These are phyloP conservation scores for Euphydryas editha DNA, from an alignment of 2,888 invertebrate genomes.

Conservation along the genomic window DNA sequence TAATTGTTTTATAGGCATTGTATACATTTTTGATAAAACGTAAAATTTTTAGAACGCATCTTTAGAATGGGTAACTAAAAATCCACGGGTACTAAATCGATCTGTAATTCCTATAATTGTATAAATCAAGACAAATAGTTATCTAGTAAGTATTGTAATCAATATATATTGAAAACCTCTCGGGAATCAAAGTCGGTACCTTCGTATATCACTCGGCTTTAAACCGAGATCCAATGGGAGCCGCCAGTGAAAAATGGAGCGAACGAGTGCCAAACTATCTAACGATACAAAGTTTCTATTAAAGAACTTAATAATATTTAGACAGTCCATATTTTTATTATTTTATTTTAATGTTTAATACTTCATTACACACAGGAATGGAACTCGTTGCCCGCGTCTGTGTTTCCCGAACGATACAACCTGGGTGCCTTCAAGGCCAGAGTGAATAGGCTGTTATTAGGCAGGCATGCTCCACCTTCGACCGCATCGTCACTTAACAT, in stretches of 20 bases:
- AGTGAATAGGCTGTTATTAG: too few species aligned
- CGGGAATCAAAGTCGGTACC: constrained; percentile 29
- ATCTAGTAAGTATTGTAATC: constrained; percentile 17
- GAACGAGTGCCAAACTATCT: constrained; percentile 17
- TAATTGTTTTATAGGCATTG: too few species aligned
- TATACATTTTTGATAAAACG: too few species aligned
- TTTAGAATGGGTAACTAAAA: not conserved
- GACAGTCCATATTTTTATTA: not conserved
- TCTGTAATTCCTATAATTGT: not conserved
- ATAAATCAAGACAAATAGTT: not conserved
- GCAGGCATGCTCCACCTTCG: too few species aligned
- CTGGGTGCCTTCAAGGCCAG: too few species aligned
- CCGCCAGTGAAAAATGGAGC: constrained; percentile 28
- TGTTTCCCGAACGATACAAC: too few species aligned
- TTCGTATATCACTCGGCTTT: constrained; percentile 29
- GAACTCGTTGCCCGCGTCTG: too few species aligned
- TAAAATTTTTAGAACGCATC: too few species aligned
- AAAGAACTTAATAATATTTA: not conserved
- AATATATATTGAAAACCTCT: constrained; percentile 27
- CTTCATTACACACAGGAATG: not conserved
- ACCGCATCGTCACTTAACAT: too few species aligned
- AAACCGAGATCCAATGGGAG: constrained; percentile 26
- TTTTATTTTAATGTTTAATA: not conserved
- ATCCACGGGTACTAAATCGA: not conserved
- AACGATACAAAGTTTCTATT: constrained; percentile 23